phyloP scores from a whole-genome alignment of 1,140 invertebrate species.

The Capitella teleta region DNA sequence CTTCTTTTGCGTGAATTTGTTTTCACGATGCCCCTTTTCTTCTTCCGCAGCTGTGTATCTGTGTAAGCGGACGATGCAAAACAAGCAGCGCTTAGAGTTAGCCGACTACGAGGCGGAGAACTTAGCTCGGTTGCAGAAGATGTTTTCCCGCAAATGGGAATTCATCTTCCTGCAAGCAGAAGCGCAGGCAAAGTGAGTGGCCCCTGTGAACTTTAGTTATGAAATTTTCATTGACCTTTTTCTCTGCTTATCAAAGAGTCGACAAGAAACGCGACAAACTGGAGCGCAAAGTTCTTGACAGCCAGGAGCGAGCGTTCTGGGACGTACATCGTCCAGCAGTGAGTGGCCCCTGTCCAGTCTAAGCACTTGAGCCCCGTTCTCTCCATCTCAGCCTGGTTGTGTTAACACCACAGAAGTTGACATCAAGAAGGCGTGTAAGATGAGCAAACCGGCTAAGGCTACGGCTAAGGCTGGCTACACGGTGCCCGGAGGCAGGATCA shows the following conservation, averaged over 20 bases:
- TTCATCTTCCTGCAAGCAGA: conserved; percentile 97
- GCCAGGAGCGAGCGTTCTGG: conserved; percentile 98
- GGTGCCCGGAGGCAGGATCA: conserved; percentile 48
- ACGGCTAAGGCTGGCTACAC: conserved; percentile 18
- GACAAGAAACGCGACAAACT: conserved; percentile 98
- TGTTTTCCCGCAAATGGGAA: conserved; percentile 99
- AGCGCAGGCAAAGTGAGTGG: conserved; percentile 51
- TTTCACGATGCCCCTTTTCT: too few relatives aligned
- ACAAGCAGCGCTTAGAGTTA: conserved; percentile 90
- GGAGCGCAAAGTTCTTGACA: conserved; percentile 94
- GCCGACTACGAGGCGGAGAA: conserved; percentile 99
- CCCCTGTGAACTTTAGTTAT: background rate
- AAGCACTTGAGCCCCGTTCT: too few relatives aligned
- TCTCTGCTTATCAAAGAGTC: conserved; percentile 55
- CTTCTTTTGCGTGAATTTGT: too few relatives aligned
- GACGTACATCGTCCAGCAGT: conserved; percentile 96
- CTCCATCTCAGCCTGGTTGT: conserved; percentile 79
- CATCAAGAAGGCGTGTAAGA: conserved; percentile 88
- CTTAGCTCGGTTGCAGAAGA: conserved; percentile 91
- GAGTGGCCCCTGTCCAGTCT: conserved; percentile 26
- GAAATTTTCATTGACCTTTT: background rate
- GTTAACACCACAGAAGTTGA: conserved; percentile 98
- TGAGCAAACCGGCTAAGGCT: conserved; percentile 53
- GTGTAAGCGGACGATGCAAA: conserved; percentile 99
- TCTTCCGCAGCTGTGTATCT: conserved; percentile 80